Evolutionary conservation across 1,140 invertebrate genomes (phyloP).

Genomic region (Palaemon carinicauda): DNA sequence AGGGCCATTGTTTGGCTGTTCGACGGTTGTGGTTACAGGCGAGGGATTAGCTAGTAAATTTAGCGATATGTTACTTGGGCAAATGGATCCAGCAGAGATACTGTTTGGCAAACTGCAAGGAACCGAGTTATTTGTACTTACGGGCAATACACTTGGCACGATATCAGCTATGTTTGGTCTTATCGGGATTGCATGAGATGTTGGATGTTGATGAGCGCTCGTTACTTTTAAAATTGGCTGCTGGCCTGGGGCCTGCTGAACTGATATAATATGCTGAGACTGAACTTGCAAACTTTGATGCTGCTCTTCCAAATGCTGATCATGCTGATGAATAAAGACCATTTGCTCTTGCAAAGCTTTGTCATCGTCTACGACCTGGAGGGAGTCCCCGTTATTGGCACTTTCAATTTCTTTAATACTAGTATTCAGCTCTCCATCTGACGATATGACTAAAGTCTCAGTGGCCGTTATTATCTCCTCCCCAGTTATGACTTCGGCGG

Average conservation of each 20-base stretch:
- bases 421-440: conserved; percentile 12
- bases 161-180: conserved; percentile 7
- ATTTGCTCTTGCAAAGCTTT: neutral
- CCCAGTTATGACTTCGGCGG: no score
- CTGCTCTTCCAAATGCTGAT: neutral
- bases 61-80: neutral
- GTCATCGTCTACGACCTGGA: neutral
- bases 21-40: conserved; percentile 15
- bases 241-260: neutral
- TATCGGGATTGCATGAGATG: neutral
- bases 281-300: neutral
- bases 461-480: neutral
- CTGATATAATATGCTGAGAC: neutral
- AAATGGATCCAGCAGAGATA: neutral
- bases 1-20: conserved; percentile 36
- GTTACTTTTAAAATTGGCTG: conserved; percentile 4
- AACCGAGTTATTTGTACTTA: neutral
- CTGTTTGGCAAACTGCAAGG: neutral
- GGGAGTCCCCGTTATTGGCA: neutral
- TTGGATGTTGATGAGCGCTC: neutral
- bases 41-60: conserved; percentile 5
- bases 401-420: neutral
- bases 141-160: neutral
- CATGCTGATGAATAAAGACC: conserved; percentile 6
- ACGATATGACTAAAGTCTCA: neutral